Evolutionary conservation across 2,797 vertebrate species (phyloP).

Genomic region (Hypotaenidia okinawae): DNA sequence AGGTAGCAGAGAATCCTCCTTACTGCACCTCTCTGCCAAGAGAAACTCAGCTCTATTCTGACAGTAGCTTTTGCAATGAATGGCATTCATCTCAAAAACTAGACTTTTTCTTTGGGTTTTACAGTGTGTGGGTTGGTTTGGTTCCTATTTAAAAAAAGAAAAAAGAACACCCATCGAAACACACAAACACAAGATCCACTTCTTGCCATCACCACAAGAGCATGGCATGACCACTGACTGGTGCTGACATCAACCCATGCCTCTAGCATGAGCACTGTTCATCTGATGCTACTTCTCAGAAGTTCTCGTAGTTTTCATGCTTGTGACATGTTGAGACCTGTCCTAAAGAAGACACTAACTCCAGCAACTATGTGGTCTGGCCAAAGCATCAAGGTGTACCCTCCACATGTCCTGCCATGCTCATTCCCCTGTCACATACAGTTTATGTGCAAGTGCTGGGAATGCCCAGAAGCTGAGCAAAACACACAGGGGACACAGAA

Average conservation of each 20-base stretch:
- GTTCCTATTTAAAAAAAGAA: not conserved
- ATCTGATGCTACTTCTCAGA: too few relatives aligned
- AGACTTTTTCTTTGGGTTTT: not conserved
- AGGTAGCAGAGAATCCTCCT: not conserved
- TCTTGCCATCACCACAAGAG: not conserved
- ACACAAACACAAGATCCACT: not conserved
- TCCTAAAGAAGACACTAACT: not conserved
- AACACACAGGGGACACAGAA: not conserved
- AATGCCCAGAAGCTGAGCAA: not conserved
- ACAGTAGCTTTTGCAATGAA: not conserved
- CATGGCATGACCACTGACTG: not conserved
- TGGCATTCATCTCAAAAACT: not conserved
- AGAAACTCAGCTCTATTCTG: not conserved
- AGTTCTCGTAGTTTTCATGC: too few relatives aligned
- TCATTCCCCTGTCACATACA: not conserved
- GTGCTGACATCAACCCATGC: not conserved
- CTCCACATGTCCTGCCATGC: not conserved
- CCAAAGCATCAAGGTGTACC: not conserved
- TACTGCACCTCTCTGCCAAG: not conserved
- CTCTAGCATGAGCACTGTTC: not conserved
- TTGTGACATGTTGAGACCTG: not conserved
- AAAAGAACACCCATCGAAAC: too few relatives aligned
- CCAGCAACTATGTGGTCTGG: not conserved
- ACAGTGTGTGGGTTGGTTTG: not conserved
- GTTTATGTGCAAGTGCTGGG: not conserved